phyloP scores from a whole-genome alignment of 2,797 vertebrate genomes.

The Liparis tanakae region DNA sequence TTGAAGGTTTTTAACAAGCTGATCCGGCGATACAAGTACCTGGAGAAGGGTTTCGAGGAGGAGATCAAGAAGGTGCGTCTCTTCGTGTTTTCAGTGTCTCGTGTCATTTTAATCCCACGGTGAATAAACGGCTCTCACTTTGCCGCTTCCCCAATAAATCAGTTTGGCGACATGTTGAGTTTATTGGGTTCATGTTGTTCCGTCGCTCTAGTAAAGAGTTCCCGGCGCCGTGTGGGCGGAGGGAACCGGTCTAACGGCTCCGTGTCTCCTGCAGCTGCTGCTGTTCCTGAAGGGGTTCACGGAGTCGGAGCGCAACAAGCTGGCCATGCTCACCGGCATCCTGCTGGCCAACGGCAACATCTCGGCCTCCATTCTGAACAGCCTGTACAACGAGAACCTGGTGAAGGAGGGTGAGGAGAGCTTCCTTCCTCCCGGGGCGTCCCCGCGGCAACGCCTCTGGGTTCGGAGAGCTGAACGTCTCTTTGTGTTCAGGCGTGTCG shows the following conservation, averaged over 20 bases:
- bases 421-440: not conserved
- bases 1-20: conserved; percentile 97
- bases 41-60: conserved; percentile 98
- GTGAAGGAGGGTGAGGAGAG: conserved; percentile 91
- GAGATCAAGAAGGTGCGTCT: conserved; percentile 93
- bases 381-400: conserved; percentile 96
- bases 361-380: conserved; percentile 94
- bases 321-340: conserved; percentile 97
- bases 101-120: not conserved
- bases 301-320: conserved; percentile 96
- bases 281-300: conserved; percentile 97
- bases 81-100: not conserved
- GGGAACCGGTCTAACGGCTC: not conserved
- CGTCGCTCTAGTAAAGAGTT: too few relatives aligned
- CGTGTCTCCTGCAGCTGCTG: conserved; percentile 86
- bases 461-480: not conserved
- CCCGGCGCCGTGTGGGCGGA: not conserved
- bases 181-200: too few relatives aligned
- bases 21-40: conserved; percentile 98
- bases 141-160: not conserved
- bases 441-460: too few relatives aligned
- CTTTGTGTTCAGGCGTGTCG: conserved; percentile 87
- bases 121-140: too few relatives aligned
- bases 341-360: conserved; percentile 95
- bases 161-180: too few relatives aligned